These are phyloP conservation scores for Rhodeus uyekii DNA, from an alignment of 2,797 vertebrate genomes.

Conservation along the genomic window DNA sequence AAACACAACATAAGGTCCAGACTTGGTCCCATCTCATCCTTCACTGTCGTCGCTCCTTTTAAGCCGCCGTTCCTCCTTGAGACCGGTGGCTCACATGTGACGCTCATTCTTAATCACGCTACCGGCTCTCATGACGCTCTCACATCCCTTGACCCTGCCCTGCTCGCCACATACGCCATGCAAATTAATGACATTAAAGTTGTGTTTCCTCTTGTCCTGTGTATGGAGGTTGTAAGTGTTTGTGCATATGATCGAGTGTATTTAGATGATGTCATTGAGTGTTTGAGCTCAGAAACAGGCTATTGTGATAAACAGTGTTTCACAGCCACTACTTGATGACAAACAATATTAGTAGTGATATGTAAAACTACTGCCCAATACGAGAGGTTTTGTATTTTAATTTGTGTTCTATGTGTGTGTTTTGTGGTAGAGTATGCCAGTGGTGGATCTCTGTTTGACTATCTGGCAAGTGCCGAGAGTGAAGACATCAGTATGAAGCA, in stretches of 20 bases:
- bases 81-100: too few relatives aligned
- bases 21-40: too few relatives aligned
- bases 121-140: too few relatives aligned
- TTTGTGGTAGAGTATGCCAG: slow-evolving; percentile 84
- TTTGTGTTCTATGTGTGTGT: not conserved
- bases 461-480: slow-evolving; percentile 92
- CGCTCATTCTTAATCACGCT: too few relatives aligned
- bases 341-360: not conserved
- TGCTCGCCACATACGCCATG: not conserved
- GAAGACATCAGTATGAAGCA: slow-evolving; percentile 96
- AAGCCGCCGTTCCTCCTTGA: too few relatives aligned
- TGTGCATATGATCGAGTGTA: not conserved
- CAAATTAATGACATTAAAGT: not conserved
- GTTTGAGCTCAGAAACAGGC: slow-evolving; percentile 12
- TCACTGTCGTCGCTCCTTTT: too few relatives aligned
- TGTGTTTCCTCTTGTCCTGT: not conserved
- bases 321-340: not conserved
- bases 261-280: not conserved
- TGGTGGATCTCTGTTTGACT: slow-evolving; percentile 92
- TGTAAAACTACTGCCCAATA: not conserved
- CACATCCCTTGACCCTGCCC: too few relatives aligned
- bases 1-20: too few relatives aligned
- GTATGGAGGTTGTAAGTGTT: not conserved
- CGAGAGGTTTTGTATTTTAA: not conserved
- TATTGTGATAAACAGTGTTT: slow-evolving; percentile 47